A percentile compares a stretch with the other conserved stretches of the same genome.
Evolutionary conservation across 2,888 invertebrate species (phyloP).

Genomic region (Palloptera scutellata): DNA sequence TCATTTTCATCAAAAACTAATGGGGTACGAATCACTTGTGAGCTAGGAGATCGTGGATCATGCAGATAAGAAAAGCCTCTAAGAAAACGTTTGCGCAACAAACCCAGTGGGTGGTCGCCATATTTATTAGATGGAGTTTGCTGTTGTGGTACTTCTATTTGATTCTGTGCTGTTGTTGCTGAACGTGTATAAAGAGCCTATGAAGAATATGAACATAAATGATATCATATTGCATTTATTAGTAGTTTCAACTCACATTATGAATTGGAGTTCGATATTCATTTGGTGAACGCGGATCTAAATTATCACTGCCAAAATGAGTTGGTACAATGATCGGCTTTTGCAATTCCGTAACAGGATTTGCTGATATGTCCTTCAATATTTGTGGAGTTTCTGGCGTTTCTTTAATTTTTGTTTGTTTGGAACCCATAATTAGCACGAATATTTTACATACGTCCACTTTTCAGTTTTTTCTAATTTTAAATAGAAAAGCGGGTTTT

Average conservation of each 20-base stretch:
- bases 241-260: slow-evolving; percentile 44
- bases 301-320: slow-evolving; percentile 19
- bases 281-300: slow-evolving; percentile 58
- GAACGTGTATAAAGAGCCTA: slow-evolving; percentile 16
- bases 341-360: background rate
- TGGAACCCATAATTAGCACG: slow-evolving; percentile 51
- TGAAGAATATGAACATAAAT: background rate
- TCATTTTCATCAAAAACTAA: slow-evolving; percentile 55
- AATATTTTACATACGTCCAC: background rate
- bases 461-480: background rate
- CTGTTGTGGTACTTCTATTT: slow-evolving; percentile 9
- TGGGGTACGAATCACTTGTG: slow-evolving; percentile 56
- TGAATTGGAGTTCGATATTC: slow-evolving; percentile 54
- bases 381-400: slow-evolving; percentile 45
- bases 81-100: slow-evolving; percentile 54
- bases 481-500: background rate
- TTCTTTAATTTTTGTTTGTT: slow-evolving; percentile 54
- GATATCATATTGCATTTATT: too few species aligned
- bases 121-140: slow-evolving; percentile 23
- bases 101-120: slow-evolving; percentile 41
- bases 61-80: slow-evolving; percentile 53
- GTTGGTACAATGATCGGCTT: slow-evolving; percentile 21
- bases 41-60: slow-evolving; percentile 57
- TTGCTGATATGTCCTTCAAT: background rate
- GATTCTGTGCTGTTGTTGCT: background rate